phyloP scores from a whole-genome alignment of 2,888 invertebrate genomes.

The Acanthoscelides obtectus region DNA sequence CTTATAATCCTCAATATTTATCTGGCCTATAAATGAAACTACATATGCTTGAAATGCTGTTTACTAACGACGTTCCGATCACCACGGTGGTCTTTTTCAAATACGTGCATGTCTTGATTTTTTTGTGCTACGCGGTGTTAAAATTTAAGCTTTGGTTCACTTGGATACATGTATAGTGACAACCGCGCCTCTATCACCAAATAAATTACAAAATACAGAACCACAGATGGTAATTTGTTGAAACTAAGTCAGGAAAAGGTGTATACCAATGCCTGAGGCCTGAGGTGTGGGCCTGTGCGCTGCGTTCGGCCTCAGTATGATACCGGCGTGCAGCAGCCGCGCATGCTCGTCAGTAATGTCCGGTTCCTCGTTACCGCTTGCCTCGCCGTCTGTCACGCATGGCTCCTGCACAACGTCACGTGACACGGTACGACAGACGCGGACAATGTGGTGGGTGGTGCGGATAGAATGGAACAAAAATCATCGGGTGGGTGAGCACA shows the following conservation, averaged over 20 bases:
- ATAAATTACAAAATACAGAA: not conserved
- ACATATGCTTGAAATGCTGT: too few relatives aligned
- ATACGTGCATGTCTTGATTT: too few relatives aligned
- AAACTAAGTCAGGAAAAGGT: not conserved
- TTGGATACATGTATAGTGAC: too few relatives aligned
- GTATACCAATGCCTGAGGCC: not conserved
- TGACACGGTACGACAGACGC: slow-evolving; percentile 9
- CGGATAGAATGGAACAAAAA: not conserved
- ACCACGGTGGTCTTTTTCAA: too few relatives aligned
- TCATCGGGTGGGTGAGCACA: not conserved
- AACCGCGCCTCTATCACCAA: too few relatives aligned
- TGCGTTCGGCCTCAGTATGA: slow-evolving; percentile 43
- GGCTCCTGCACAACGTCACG: slow-evolving; percentile 46
- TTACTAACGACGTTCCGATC: too few relatives aligned
- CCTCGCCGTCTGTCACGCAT: slow-evolving; percentile 55
- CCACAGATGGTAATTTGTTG: not conserved
- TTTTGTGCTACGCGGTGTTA: too few relatives aligned
- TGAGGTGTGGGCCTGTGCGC: not conserved
- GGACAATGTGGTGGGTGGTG: not conserved
- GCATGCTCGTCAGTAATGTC: slow-evolving; percentile 71
- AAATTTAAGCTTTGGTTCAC: too few relatives aligned
- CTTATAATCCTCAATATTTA: too few relatives aligned
- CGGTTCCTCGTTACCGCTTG: slow-evolving; percentile 57
- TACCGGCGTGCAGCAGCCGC: slow-evolving; percentile 55
- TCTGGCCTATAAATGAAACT: too few relatives aligned